These are phyloP conservation scores for Characodon lateralis DNA, from an alignment of 2,797 vertebrate genomes.

Conservation along the genomic window DNA sequence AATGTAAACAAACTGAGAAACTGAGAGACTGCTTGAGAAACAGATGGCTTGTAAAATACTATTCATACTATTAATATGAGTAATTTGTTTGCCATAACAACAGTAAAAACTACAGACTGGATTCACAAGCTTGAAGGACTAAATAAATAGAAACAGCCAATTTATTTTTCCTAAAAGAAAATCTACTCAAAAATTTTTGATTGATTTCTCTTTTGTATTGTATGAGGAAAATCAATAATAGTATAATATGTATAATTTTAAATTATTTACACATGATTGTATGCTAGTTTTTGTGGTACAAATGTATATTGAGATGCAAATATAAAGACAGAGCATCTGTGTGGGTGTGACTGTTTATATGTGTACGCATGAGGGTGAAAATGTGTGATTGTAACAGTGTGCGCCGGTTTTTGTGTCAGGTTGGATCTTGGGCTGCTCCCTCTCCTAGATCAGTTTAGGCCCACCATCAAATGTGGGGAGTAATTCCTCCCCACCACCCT, in stretches of 20 bases:
- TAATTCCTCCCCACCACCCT: too few species aligned
- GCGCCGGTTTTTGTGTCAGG: too few species aligned
- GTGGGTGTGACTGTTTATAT: too few species aligned
- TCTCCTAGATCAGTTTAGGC: too few species aligned
- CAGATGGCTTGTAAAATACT: slow-evolving; percentile 31
- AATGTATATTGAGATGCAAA: not conserved
- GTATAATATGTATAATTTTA: not conserved
- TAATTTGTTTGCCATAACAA: slow-evolving; percentile 22
- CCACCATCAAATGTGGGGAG: too few species aligned
- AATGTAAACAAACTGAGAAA: slow-evolving; percentile 33
- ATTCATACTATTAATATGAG: slow-evolving; percentile 1
- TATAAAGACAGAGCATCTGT: too few species aligned
- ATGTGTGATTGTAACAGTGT: too few species aligned
- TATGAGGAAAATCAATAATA: not conserved
- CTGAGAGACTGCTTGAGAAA: slow-evolving; percentile 13
- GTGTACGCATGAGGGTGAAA: too few species aligned
- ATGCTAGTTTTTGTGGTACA: not conserved
- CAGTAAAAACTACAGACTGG: not conserved
- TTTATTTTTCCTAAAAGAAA: not conserved
- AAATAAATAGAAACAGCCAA: not conserved
- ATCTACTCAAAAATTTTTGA: not conserved
- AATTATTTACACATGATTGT: not conserved
- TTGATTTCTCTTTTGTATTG: not conserved
- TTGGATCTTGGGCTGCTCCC: too few species aligned
- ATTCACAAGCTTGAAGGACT: not conserved